phyloP scores from a whole-genome alignment of 2,888 invertebrate species.

The Apodemia mormo region DNA sequence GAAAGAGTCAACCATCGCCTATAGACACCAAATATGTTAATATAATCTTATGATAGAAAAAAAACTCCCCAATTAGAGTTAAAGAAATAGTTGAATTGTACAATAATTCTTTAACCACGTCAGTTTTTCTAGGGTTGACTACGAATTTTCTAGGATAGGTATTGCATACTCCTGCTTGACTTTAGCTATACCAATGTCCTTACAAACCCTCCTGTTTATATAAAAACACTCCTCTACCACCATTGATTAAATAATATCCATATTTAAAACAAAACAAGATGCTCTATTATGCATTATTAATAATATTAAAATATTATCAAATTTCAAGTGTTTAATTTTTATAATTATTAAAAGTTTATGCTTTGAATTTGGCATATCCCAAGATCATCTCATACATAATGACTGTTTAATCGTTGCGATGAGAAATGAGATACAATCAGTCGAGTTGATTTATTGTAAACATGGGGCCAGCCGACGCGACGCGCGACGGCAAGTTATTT shows the following conservation, averaged over 20 bases:
- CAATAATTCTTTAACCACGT: no score
- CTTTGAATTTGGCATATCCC: constrained; percentile 1
- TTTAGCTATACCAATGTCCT: no score
- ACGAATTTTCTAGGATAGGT: no score
- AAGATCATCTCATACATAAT: constrained; percentile 20
- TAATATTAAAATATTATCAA: not conserved
- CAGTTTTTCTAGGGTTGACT: no score
- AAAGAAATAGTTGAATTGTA: no score
- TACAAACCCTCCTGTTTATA: no score
- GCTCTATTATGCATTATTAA: not conserved
- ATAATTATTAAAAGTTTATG: constrained; percentile 11
- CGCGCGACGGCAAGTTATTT: constrained; percentile 29
- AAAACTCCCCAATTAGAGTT: no score
- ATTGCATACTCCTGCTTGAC: no score
- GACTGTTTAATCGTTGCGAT: constrained; percentile 45
- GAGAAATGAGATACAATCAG: constrained; percentile 47
- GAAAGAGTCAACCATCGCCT: no score
- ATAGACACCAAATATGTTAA: no score
- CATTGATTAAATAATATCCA: not conserved
- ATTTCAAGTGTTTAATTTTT: constrained; percentile 4
- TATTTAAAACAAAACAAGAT: not conserved
- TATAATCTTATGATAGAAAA: no score
- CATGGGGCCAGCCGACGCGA: constrained; percentile 36
- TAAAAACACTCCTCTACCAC: not conserved
- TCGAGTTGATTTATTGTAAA: constrained; percentile 45